A percentile compares a stretch with the other conserved stretches of the same genome.
These are phyloP conservation scores for Cosmia trapezina DNA, from an alignment of 2,888 invertebrate genomes.

Conservation along the genomic window DNA sequence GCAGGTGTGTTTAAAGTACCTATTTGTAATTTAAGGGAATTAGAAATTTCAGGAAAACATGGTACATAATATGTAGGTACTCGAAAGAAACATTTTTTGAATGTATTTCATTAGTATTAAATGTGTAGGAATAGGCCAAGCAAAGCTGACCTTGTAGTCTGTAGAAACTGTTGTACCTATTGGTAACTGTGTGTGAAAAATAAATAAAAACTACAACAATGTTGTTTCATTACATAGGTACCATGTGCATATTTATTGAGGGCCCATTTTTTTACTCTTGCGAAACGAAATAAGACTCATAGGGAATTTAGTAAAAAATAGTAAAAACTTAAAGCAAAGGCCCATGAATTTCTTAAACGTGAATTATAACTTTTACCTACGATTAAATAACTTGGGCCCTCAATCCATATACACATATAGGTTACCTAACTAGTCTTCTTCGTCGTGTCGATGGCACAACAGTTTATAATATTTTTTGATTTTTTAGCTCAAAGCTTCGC, in stretches of 20 bases:
- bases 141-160: constrained; percentile 29
- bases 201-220: constrained; percentile 24
- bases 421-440: not conserved
- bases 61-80: constrained; percentile 20
- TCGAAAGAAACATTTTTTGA: constrained; percentile 16
- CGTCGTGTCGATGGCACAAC: too few species aligned
- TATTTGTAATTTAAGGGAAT: constrained; percentile 20
- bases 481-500: too few species aligned
- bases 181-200: constrained; percentile 8
- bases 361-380: too few species aligned
- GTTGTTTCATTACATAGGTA: constrained; percentile 29
- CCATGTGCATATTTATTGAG: too few species aligned
- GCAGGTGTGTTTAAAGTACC: not conserved
- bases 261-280: too few species aligned
- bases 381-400: too few species aligned
- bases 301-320: too few species aligned
- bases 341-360: too few species aligned
- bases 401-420: too few species aligned
- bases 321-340: too few species aligned
- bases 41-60: constrained; percentile 30
- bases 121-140: constrained; percentile 34
- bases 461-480: too few species aligned
- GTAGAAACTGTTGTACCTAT: constrained; percentile 12
- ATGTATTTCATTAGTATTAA: constrained; percentile 24
- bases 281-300: too few species aligned